Conservation (phyloP, 2,113 vertebrate species). For the Rynchops niger region DNA sequence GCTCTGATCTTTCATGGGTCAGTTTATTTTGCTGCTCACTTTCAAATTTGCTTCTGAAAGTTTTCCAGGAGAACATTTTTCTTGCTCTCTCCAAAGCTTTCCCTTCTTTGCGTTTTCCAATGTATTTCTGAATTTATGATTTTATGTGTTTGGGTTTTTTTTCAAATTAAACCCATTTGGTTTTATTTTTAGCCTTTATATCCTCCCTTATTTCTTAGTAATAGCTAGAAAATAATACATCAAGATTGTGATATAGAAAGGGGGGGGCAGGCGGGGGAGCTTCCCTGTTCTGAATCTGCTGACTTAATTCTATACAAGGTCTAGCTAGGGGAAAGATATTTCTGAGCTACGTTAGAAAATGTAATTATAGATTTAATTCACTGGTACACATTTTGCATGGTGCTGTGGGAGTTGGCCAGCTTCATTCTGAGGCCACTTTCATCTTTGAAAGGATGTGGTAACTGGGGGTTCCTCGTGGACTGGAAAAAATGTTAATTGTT, state of each 20-base stretch:
- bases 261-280: accelerated
- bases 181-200: slow-evolving; percentile 6
- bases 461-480: accelerated
- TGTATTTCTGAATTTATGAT: neutral
- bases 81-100: neutral
- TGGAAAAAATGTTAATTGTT: neutral
- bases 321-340: neutral
- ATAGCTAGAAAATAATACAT: neutral
- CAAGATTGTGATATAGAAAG: neutral
- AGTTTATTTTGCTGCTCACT: neutral
- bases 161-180: neutral
- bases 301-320: neutral
- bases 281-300: neutral
- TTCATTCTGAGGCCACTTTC: neutral
- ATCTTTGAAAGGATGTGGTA: neutral
- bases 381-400: neutral
- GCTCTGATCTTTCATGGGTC: neutral
- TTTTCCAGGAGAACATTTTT: neutral
- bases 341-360: slow-evolving; percentile 8
- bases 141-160: neutral
- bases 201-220: neutral
- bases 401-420: neutral
- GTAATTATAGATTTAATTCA: slow-evolving; percentile 30
- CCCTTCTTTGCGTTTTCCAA: neutral
- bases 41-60: neutral